phyloP scores from a whole-genome alignment of 2,888 invertebrate species.

The Drosophila fulvimacula region DNA sequence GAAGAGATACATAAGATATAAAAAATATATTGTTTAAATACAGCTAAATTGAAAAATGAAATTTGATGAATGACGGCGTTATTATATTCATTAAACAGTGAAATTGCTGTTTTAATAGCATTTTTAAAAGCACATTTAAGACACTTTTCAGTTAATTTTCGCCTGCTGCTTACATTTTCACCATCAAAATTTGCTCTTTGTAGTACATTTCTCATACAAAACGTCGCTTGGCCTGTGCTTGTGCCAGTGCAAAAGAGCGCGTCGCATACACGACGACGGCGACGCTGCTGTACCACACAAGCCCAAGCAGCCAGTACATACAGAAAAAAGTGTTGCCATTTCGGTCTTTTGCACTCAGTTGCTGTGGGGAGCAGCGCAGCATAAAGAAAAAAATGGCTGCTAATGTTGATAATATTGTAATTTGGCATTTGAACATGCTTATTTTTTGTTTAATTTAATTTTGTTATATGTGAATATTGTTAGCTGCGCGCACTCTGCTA shows the following conservation, averaged over 20 bases:
- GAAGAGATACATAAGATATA: not conserved
- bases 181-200: constrained; percentile 29
- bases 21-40: not conserved
- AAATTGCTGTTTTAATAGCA: not conserved
- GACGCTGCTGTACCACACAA: constrained; percentile 67
- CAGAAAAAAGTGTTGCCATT: constrained; percentile 79
- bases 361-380: constrained; percentile 17
- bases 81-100: not conserved
- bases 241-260: constrained; percentile 52
- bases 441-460: constrained; percentile 44
- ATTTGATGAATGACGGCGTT: constrained; percentile 1
- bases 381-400: constrained; percentile 58
- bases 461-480: constrained; percentile 56
- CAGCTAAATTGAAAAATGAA: not conserved
- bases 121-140: constrained; percentile 8
- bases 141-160: constrained; percentile 28
- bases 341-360: constrained; percentile 63
- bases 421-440: constrained; percentile 18
- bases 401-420: constrained; percentile 26
- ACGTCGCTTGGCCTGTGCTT: constrained; percentile 49
- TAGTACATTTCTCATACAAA: constrained; percentile 61
- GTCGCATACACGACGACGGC: constrained; percentile 62
- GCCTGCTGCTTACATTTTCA: constrained; percentile 36
- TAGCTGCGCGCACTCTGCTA: constrained; percentile 66
- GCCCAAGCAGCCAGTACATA: constrained; percentile 67